Evolutionary conservation across 2,797 vertebrate genomes (phyloP).

Genomic region (Myoxocephalus aenaeus): DNA sequence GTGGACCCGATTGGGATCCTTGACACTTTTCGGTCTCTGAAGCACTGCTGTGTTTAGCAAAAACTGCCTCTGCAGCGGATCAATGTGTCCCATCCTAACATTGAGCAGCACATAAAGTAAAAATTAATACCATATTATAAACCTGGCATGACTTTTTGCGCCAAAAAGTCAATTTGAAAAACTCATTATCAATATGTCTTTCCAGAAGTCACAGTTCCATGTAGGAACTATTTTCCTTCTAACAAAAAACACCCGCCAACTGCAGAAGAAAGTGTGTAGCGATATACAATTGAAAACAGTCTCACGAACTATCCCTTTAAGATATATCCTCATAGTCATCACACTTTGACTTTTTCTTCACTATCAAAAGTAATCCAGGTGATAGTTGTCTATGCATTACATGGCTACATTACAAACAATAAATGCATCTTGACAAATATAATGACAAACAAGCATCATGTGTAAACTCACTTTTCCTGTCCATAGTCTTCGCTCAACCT

Average conservation of each 20-base stretch:
- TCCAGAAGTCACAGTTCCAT: neutral
- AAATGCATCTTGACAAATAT: too few species aligned
- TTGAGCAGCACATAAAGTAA: neutral
- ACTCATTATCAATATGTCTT: neutral
- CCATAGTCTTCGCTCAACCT: too few species aligned
- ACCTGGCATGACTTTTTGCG: neutral
- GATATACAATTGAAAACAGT: neutral
- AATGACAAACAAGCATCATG: too few species aligned
- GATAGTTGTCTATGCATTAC: too few species aligned
- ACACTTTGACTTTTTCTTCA: neutral
- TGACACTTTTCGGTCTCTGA: neutral
- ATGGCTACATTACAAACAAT: too few species aligned
- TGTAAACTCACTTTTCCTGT: too few species aligned
- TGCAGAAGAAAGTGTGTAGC: neutral
- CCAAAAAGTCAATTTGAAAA: neutral
- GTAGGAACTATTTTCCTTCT: neutral
- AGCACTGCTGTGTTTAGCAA: neutral
- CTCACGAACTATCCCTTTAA: neutral
- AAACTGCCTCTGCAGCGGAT: constrained; percentile 15
- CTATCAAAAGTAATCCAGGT: neutral
- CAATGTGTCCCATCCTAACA: neutral
- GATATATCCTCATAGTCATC: neutral
- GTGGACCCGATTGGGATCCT: neutral
- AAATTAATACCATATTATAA: neutral
- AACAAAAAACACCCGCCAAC: neutral